These are phyloP conservation scores for Drosophila santomea DNA, from an alignment of 1,140 invertebrate species.

Conservation along the genomic window DNA sequence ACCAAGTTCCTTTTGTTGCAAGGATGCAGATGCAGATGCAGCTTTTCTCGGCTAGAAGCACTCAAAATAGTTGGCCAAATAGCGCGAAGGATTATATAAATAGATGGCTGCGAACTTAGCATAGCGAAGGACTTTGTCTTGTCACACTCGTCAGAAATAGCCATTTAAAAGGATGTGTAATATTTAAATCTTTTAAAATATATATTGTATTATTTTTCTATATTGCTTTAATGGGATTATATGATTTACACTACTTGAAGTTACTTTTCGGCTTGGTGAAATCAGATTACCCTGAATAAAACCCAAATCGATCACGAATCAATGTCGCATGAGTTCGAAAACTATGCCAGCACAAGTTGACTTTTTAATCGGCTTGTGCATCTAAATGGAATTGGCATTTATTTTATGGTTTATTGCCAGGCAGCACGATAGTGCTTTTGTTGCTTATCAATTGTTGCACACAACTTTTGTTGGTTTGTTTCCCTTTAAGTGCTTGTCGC, in stretches of 20 bases:
- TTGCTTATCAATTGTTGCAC: constrained; percentile 30
- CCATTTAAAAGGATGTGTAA: neutral
- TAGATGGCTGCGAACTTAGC: constrained; percentile 36
- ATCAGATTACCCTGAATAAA: too few relatives aligned
- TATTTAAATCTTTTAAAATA: neutral
- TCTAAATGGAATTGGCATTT: constrained; percentile 43
- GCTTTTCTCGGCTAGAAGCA: constrained; percentile 48
- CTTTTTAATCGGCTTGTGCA: constrained; percentile 44
- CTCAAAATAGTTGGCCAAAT: constrained; percentile 66
- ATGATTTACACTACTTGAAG: too few relatives aligned
- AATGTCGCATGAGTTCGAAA: neutral
- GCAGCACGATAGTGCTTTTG: constrained; percentile 30
- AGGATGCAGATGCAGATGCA: constrained; percentile 19
- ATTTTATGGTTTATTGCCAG: constrained; percentile 31
- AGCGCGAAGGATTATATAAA: constrained; percentile 69
- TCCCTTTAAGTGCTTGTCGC: constrained; percentile 5
- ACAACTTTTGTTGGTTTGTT: constrained; percentile 14
- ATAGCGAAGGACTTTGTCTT: neutral
- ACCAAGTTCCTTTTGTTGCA: constrained; percentile 52
- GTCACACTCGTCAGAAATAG: neutral
- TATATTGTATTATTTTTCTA: neutral
- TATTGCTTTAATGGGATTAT: too few relatives aligned
- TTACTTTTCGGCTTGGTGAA: too few relatives aligned
- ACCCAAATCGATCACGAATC: constrained; percentile 6
- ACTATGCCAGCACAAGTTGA: constrained; percentile 7